Conservation (phyloP, 2,888 invertebrate genomes). For the Eustalomyia histrio region DNA sequence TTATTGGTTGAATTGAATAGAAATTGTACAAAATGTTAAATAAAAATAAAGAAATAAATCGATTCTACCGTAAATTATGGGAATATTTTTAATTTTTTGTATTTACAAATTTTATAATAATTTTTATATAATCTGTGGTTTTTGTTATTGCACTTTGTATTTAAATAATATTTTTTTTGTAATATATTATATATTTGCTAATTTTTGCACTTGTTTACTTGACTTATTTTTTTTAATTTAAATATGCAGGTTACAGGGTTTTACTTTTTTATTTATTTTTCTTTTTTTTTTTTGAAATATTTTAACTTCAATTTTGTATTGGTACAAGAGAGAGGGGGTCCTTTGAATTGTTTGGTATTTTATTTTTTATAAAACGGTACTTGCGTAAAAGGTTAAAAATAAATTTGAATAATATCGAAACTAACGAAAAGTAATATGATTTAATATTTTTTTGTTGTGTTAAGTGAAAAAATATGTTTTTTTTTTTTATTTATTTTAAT, state of each 20-base stretch:
- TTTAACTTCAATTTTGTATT: conserved; percentile 31
- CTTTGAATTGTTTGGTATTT: conserved; percentile 31
- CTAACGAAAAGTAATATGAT: conserved; percentile 41
- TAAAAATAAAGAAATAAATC: too few relatives aligned
- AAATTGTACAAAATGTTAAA: too few relatives aligned
- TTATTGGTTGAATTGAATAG: too few relatives aligned
- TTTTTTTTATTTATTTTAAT: conserved; percentile 35
- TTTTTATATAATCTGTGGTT: background rate
- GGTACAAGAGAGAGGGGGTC: conserved; percentile 49
- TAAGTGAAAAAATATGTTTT: conserved; percentile 31
- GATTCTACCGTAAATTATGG: too few relatives aligned
- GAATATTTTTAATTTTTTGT: background rate
- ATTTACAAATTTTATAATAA: background rate
- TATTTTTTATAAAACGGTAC: conserved; percentile 34
- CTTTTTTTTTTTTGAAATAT: too few relatives aligned
- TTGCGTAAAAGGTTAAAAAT: conserved; percentile 17
- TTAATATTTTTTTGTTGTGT: conserved; percentile 5
- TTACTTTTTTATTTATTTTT: conserved; percentile 24
- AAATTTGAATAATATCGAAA: background rate
- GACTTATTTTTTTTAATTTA: conserved; percentile 21
- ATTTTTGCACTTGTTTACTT: conserved; percentile 42
- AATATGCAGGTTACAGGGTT: conserved; percentile 41
- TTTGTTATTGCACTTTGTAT: conserved; percentile 19
- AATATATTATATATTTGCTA: conserved; percentile 18
- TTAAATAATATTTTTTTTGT: conserved; percentile 8